These are phyloP conservation scores for Brachylomia viminalis DNA, from an alignment of 2,888 invertebrate genomes.

Conservation along the genomic window DNA sequence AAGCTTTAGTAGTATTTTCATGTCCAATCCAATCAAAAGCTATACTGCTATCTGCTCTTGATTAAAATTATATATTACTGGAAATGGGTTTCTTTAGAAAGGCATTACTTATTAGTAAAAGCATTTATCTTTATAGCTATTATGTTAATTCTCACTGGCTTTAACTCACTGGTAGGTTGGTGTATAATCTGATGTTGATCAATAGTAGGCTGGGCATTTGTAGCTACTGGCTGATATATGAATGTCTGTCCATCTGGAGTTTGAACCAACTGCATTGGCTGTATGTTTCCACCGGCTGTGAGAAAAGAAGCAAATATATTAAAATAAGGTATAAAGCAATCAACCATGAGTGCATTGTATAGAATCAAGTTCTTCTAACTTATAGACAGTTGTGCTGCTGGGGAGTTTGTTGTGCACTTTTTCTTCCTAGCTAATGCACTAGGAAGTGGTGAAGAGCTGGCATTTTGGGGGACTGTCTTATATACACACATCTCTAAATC, in stretches of 20 bases:
- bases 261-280: constrained; percentile 97
- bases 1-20: neutral
- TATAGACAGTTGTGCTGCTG: neutral
- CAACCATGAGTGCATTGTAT: neutral
- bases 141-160: neutral
- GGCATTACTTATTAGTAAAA: neutral
- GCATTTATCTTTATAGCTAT: neutral
- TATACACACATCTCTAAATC: too few relatives aligned
- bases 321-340: neutral
- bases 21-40: neutral
- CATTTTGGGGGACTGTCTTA: neutral
- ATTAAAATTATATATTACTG: neutral
- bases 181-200: constrained; percentile 87
- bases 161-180: constrained; percentile 82
- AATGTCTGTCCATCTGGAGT: constrained; percentile 98
- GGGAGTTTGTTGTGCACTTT: neutral
- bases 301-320: neutral
- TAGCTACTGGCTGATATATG: constrained; percentile 94
- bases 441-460: too few relatives aligned
- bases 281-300: constrained; percentile 92
- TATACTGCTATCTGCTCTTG: neutral
- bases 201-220: constrained; percentile 80
- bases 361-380: neutral
- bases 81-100: neutral
- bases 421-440: neutral